These are phyloP conservation scores for Antitype chi DNA, from an alignment of 2,888 invertebrate genomes.

Conservation along the genomic window DNA sequence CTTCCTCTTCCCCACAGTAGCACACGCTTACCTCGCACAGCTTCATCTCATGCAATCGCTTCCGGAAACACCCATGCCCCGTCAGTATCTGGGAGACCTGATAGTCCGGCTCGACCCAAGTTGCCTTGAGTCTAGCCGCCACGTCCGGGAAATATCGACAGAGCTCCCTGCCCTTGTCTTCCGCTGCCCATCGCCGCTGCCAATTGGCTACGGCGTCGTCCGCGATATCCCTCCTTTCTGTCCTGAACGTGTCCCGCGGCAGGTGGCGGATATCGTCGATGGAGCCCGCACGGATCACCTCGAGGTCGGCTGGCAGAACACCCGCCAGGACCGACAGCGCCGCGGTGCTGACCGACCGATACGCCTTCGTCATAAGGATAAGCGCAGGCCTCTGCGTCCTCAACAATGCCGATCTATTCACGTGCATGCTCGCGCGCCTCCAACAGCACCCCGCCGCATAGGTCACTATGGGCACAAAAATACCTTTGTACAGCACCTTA, in stretches of 20 bases:
- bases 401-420: background rate
- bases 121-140: conserved; percentile 26
- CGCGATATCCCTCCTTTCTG: background rate
- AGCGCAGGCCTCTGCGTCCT: conserved; percentile 20
- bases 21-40: conserved; percentile 30
- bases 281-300: conserved; percentile 44
- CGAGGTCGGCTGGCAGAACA: conserved; percentile 51
- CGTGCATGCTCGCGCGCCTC: too few species aligned
- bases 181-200: conserved; percentile 57
- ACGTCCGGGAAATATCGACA: conserved; percentile 64
- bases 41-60: conserved; percentile 48
- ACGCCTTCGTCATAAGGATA: conserved; percentile 48
- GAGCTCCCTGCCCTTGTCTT: conserved; percentile 55
- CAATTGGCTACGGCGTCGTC: conserved; percentile 28
- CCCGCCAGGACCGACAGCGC: conserved; percentile 47
- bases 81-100: conserved; percentile 56
- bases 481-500: too few species aligned
- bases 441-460: too few species aligned
- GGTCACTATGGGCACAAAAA: too few species aligned
- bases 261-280: background rate
- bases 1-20: conserved; percentile 19
- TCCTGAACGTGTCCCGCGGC: background rate
- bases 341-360: conserved; percentile 36
- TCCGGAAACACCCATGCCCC: conserved; percentile 61
- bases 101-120: conserved; percentile 65